These are phyloP conservation scores for Propithecus coquereli DNA, from an alignment of 2,113 vertebrate genomes.

Conservation along the genomic window DNA sequence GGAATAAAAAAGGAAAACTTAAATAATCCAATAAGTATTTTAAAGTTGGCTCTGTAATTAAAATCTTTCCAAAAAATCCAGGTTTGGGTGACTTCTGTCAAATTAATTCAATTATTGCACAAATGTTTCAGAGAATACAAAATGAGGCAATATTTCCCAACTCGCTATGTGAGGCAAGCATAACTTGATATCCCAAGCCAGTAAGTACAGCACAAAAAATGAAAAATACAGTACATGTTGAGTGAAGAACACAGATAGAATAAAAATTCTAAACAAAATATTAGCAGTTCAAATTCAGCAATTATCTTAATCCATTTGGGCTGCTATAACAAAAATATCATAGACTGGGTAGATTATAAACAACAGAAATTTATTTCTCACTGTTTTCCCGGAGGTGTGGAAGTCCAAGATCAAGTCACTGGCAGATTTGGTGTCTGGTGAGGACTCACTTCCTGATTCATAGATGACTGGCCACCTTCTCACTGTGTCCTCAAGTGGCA, in stretches of 20 bases:
- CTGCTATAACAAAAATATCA: too few relatives aligned
- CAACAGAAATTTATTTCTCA: too few relatives aligned
- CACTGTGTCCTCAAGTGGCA: too few relatives aligned
- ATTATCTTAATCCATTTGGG: too few relatives aligned
- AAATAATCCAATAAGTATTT: neutral
- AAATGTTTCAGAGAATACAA: neutral
- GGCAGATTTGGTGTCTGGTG: too few relatives aligned
- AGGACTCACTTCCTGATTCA: too few relatives aligned
- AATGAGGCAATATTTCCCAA: neutral
- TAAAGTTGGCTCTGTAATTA: neutral
- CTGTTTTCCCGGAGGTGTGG: too few relatives aligned
- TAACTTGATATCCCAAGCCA: neutral
- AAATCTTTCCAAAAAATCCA: neutral
- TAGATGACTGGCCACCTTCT: too few relatives aligned
- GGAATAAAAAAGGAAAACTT: neutral
- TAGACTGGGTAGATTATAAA: too few relatives aligned
- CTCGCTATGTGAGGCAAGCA: neutral
- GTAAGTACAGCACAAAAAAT: neutral
- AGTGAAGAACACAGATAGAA: neutral
- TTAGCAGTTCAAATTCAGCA: neutral
- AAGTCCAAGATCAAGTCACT: too few relatives aligned
- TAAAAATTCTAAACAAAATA: neutral
- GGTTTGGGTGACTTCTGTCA: neutral
- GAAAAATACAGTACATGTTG: neutral
- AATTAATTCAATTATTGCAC: neutral